phyloP scores from a whole-genome alignment of 2,797 vertebrate genomes.

The Helarctos malayanus region DNA sequence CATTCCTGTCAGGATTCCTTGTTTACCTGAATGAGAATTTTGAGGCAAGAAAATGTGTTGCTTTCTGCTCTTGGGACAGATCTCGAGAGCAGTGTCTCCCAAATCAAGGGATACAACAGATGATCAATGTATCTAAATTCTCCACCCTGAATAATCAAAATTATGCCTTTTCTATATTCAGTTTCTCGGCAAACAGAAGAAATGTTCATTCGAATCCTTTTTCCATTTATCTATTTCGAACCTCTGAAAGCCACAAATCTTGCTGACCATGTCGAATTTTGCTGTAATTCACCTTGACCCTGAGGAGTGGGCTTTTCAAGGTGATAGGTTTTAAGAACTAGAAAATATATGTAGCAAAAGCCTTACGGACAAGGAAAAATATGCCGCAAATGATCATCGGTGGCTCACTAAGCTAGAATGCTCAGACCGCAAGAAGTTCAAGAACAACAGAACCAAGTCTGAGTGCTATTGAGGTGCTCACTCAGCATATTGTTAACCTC shows the following conservation, averaged over 20 bases:
- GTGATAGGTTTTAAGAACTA: background rate
- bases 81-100: background rate
- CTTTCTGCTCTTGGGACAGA: background rate
- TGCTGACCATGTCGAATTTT: background rate
- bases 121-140: background rate
- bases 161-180: background rate
- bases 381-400: background rate
- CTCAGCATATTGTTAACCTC: background rate
- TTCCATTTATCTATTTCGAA: slow-evolving; percentile 36
- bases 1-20: background rate
- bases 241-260: slow-evolving; percentile 4
- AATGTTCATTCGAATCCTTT: background rate
- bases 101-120: background rate
- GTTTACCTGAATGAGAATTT: background rate
- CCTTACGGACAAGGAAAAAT: background rate
- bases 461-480: background rate
- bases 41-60: background rate
- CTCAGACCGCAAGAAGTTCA: background rate
- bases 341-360: background rate
- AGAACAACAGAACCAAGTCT: background rate
- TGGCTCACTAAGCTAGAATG: background rate
- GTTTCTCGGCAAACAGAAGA: background rate
- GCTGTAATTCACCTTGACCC: background rate
- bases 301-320: background rate
- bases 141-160: background rate